These are phyloP conservation scores for Tipula helvola DNA, from an alignment of 2,888 invertebrate genomes.

Conservation along the genomic window DNA sequence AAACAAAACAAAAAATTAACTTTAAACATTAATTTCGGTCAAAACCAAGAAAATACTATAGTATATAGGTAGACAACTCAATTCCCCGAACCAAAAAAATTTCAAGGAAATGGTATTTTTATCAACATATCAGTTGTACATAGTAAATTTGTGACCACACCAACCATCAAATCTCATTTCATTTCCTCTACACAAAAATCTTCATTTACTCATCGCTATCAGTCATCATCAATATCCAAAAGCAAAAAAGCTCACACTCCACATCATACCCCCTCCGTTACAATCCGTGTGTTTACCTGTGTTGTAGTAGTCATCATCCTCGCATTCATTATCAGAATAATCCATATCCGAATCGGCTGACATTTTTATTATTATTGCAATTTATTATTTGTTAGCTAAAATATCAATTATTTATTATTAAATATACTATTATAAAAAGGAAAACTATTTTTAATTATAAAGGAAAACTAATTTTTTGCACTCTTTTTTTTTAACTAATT, in stretches of 20 bases:
- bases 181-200: background rate
- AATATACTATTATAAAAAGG: background rate
- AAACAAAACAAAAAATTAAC: background rate
- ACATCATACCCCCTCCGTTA: conserved; percentile 62
- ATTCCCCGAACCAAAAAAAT: background rate
- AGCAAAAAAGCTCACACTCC: background rate
- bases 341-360: conserved; percentile 73
- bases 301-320: conserved; percentile 75
- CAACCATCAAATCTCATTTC: background rate
- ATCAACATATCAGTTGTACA: background rate
- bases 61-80: no score
- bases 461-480: background rate
- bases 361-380: conserved; percentile 21
- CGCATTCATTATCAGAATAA: conserved; percentile 73
- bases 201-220: background rate
- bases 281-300: conserved; percentile 36
- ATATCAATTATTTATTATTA: background rate
- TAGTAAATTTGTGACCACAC: background rate
- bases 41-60: background rate
- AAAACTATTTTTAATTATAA: background rate
- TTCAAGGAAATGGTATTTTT: background rate
- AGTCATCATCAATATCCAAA: background rate
- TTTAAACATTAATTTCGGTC: background rate
- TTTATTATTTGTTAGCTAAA: background rate
- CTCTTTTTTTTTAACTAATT: background rate